Evolutionary conservation across 2,888 invertebrate genomes (phyloP).

Genomic region (Lasioglossum figueresi): DNA sequence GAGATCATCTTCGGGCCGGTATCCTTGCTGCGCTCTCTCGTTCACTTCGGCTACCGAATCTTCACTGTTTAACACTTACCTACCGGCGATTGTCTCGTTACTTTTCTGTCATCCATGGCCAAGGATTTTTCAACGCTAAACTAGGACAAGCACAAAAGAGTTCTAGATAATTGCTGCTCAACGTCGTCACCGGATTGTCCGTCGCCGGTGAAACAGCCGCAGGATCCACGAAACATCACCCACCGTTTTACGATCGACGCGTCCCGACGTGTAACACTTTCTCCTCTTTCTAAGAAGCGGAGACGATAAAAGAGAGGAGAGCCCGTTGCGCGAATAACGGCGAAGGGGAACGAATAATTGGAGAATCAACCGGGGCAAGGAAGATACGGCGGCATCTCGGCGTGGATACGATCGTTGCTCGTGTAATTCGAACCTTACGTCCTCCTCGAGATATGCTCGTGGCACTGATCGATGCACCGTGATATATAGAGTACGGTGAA

Average conservation of each 20-base stretch:
- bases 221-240: neutral
- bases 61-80: neutral
- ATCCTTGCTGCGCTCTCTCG: neutral
- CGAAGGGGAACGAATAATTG: slow-evolving; percentile 50
- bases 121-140: neutral
- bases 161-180: neutral
- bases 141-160: neutral
- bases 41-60: neutral
- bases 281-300: slow-evolving; percentile 36
- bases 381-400: slow-evolving; percentile 28
- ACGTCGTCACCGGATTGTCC: neutral
- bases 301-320: slow-evolving; percentile 38
- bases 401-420: slow-evolving; percentile 50
- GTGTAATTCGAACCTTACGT: slow-evolving; percentile 57
- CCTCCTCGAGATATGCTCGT: slow-evolving; percentile 44
- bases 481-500: slow-evolving; percentile 48
- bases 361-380: slow-evolving; percentile 43
- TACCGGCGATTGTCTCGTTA: neutral
- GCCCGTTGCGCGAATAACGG: slow-evolving; percentile 26
- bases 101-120: neutral
- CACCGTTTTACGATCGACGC: slow-evolving; percentile 20
- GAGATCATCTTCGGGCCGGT: neutral
- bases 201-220: neutral
- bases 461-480: slow-evolving; percentile 59
- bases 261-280: slow-evolving; percentile 35